Evolutionary conservation across 2,888 invertebrate species (phyloP).

Genomic region (Arctia plantaginis): DNA sequence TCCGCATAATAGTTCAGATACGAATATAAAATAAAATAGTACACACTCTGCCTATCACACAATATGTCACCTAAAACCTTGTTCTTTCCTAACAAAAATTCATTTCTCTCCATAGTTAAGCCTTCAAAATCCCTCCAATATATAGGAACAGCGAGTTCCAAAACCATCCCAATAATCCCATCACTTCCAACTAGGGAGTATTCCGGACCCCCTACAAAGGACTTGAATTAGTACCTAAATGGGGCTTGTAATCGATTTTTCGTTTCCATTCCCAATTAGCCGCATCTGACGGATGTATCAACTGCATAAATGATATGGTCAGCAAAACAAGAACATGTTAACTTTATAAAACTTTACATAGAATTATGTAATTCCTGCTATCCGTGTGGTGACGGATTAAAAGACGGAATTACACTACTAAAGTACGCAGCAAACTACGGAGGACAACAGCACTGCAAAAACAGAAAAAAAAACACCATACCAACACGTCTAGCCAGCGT

Average conservation of each 20-base stretch:
- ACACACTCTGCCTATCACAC: no score
- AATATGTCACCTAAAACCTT: not conserved
- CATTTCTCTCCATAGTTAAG: not conserved
- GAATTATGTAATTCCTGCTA: no score
- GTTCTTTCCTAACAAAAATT: not conserved
- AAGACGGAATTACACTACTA: no score
- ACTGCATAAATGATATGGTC: slow-evolving; percentile 33
- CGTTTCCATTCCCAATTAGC: slow-evolving; percentile 44
- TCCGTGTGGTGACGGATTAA: no score
- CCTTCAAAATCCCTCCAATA: slow-evolving; percentile 14
- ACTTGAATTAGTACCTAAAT: slow-evolving; percentile 40
- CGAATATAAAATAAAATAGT: not conserved
- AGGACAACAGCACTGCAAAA: no score
- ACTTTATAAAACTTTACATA: not conserved
- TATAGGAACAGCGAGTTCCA: slow-evolving; percentile 24
- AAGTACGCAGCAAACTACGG: no score
- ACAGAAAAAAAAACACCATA: no score
- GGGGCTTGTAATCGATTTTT: slow-evolving; percentile 48
- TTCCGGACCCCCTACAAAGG: slow-evolving; percentile 34
- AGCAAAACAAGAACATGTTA: slow-evolving; percentile 16
- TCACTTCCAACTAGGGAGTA: slow-evolving; percentile 30
- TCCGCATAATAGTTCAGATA: not conserved
- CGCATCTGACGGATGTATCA: slow-evolving; percentile 44
- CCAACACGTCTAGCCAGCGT: no score
- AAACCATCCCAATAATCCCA: slow-evolving; percentile 35